Conservation (phyloP, 2,797 vertebrate genomes). For the Microctenopoma steveboyesi region DNA sequence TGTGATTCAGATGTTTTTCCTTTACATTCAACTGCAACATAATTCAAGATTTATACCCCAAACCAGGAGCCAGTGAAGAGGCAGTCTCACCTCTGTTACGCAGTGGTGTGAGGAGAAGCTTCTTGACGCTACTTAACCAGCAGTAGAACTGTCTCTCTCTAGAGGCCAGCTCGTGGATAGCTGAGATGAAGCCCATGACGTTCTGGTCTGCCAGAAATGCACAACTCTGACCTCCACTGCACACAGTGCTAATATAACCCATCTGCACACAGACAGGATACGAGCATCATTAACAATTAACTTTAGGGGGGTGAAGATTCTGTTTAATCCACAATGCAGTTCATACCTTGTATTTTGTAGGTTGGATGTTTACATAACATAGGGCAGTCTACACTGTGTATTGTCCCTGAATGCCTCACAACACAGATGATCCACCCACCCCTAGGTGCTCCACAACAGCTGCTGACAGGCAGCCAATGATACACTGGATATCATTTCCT, state of each 20-base stretch:
- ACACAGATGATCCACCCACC: no score
- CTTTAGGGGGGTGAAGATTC: no score
- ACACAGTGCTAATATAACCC: slow-evolving; percentile 90
- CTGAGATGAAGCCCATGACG: slow-evolving; percentile 91
- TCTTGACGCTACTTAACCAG: slow-evolving; percentile 86
- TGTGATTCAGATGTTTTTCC: not conserved
- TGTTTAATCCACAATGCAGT: no score
- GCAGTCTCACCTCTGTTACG: slow-evolving; percentile 54
- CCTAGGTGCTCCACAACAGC: no score
- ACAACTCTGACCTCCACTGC: slow-evolving; percentile 88
- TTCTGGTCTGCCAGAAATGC: slow-evolving; percentile 90
- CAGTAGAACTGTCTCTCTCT: slow-evolving; percentile 91
- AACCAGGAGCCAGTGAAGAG: not conserved
- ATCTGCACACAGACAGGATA: slow-evolving; percentile 78
- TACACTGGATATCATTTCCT: no score
- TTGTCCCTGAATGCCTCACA: no score
- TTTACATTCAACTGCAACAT: not conserved
- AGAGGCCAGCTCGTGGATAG: slow-evolving; percentile 91
- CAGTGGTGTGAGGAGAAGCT: slow-evolving; percentile 88
- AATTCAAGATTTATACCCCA: not conserved
- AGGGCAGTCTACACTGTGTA: no score
- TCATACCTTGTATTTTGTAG: not conserved
- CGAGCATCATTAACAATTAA: not conserved
- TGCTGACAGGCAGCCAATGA: no score
- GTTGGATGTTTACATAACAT: no score